phyloP scores from a whole-genome alignment of 1,140 invertebrate genomes.

The Capitella teleta region DNA sequence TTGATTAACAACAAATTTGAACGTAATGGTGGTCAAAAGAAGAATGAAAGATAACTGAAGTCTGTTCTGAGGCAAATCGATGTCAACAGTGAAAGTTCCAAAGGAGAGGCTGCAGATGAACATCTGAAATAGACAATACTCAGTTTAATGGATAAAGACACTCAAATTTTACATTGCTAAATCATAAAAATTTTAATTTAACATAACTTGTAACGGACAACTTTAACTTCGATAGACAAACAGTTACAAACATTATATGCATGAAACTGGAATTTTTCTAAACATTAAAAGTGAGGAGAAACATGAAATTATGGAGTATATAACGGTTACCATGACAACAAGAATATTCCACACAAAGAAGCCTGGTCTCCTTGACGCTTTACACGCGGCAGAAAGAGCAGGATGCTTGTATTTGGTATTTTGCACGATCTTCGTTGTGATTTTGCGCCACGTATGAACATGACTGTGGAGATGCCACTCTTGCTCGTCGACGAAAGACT shows the following conservation, averaged over 20 bases:
- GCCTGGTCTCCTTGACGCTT: conserved; percentile 13
- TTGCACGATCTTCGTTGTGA: conserved; percentile 13
- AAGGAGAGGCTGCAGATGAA: conserved; percentile 1
- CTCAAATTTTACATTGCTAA: too few species aligned
- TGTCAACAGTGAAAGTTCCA: neutral
- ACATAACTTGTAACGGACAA: too few species aligned
- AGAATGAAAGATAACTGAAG: conserved; percentile 7
- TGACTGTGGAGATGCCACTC: conserved; percentile 27
- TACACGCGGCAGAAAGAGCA: conserved; percentile 15
- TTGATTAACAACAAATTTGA: conserved; percentile 3
- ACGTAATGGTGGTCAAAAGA: conserved; percentile 3
- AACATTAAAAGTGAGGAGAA: too few species aligned
- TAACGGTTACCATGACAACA: conserved; percentile 13
- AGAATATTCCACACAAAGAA: conserved; percentile 17
- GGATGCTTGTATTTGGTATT: conserved; percentile 9
- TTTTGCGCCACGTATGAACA: conserved; percentile 17
- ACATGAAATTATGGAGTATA: too few species aligned
- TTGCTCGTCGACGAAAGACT: conserved; percentile 29
- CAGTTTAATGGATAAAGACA: too few species aligned
- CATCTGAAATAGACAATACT: conserved; percentile 1
- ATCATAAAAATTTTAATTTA: too few species aligned
- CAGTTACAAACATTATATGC: too few species aligned
- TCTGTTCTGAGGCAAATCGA: neutral
- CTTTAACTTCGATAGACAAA: too few species aligned
- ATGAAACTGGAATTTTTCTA: too few species aligned